Base-by-base conservation (phyloP, 92 coral and sea anemone species). In the Phenganax marumi region DNA sequence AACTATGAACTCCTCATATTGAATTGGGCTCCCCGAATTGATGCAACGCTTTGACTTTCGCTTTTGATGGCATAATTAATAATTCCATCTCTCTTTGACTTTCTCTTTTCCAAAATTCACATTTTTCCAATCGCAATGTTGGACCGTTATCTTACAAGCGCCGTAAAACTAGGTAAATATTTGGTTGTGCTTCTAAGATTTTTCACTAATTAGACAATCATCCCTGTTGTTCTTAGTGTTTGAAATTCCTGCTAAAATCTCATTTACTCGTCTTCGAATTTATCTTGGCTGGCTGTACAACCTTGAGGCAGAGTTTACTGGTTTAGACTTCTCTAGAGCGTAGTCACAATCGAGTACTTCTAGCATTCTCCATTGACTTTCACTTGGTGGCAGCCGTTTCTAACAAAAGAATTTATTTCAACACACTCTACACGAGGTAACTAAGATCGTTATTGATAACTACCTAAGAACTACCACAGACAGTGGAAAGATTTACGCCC, bases 71-170 rank as follows among this genome's bases (percentile, higher is more conserved):
- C 3, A 7, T 68, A 6, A 68, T 68, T 23, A 19, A 7, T 68
- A 6, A 68, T 68, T 23, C 73, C 49, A 3, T 68, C 73, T 68
- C 43, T 48, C n/a, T 57, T 21, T 74, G 73, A 70, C 75, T 66
- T 49, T 83, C 70, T 8, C 54, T 4, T 48, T 48, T 66, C 7
- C 80, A 87, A 48, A 82, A 83, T 12, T 56, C 73, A 24, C 90
- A 83, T 52, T 87, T 83, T 8, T 52, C 50, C 2, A 51, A 52
- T 58, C 81, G 73, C 52, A 81, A 52, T n/a, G 86, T 80, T 43
- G 71, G 21, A 7, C 89, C 76, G 58, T 72, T 54, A 61, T 82
- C 85, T 9, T 33, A 17, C 3, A 52, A 48, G 63, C n/a, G 7
- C 3, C 1, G 2, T 14, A 56, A 21, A 56, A 82, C 85, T 68